Conservation (phyloP, 2,888 invertebrate genomes). For the Cyclophora punctaria region DNA sequence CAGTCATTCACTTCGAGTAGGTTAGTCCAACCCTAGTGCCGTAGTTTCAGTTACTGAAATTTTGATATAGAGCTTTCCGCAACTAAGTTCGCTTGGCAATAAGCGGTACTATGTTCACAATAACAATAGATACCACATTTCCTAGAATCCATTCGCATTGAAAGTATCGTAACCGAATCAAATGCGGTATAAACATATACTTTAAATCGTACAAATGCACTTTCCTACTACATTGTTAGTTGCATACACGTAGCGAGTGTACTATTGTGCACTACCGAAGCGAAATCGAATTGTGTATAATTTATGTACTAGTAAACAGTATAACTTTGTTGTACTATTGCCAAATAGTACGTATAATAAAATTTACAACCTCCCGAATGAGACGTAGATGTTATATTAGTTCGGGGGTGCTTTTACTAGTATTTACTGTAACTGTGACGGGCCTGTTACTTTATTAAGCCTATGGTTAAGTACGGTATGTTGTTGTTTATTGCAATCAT, state of each 20-base stretch:
- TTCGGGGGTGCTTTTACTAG: slow-evolving; percentile 33
- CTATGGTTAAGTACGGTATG: slow-evolving; percentile 7
- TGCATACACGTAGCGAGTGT: too few relatives aligned
- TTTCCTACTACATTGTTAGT: slow-evolving; percentile 19
- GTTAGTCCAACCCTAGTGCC: too few relatives aligned
- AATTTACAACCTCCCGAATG: slow-evolving; percentile 47
- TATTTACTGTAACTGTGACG: slow-evolving; percentile 24
- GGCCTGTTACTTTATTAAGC: slow-evolving; percentile 12
- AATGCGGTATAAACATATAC: slow-evolving; percentile 19
- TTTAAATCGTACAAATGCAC: slow-evolving; percentile 16
- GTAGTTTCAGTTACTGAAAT: too few relatives aligned
- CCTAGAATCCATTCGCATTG: slow-evolving; percentile 2
- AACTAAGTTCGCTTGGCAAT: too few relatives aligned
- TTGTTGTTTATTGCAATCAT: too few relatives aligned
- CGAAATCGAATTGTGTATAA: slow-evolving; percentile 35
- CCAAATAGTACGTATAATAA: slow-evolving; percentile 41
- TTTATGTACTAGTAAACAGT: slow-evolving; percentile 32
- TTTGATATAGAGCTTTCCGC: too few relatives aligned
- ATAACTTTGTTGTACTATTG: slow-evolving; percentile 40
- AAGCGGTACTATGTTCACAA: too few relatives aligned
- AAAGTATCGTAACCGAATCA: slow-evolving; percentile 6
- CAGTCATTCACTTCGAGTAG: too few relatives aligned
- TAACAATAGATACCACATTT: too few relatives aligned
- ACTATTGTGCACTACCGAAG: slow-evolving; percentile 14
- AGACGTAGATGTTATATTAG: slow-evolving; percentile 54